Percentiles rank a stretch among this genome's conserved stretches.
Evolutionary conservation across 2,797 vertebrate genomes (phyloP).

Genomic region (Sebastes miniatus): DNA sequence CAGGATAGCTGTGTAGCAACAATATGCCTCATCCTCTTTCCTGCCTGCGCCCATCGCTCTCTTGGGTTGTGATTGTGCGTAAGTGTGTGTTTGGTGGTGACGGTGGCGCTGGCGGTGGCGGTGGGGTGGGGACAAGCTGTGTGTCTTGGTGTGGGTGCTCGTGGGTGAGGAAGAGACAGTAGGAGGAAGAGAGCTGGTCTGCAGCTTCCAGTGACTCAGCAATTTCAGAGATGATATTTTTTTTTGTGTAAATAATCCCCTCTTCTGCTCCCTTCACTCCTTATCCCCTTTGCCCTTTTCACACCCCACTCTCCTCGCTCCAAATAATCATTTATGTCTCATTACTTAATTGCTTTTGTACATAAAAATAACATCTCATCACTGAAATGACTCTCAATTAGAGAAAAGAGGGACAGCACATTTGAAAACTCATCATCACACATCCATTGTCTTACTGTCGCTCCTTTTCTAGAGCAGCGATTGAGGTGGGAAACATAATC

Average conservation of each 20-base stretch:
- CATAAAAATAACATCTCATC: slow-evolving; percentile 72
- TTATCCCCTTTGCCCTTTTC: slow-evolving; percentile 59
- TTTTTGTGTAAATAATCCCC: slow-evolving; percentile 73
- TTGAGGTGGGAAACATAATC: slow-evolving; percentile 50
- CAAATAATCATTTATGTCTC: slow-evolving; percentile 66
- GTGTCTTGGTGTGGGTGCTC: slow-evolving; percentile 50
- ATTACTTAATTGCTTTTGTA: slow-evolving; percentile 76
- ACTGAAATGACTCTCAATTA: slow-evolving; percentile 65
- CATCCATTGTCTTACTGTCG: slow-evolving; percentile 31
- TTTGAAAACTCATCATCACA: slow-evolving; percentile 57
- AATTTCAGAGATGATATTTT: slow-evolving; percentile 58
- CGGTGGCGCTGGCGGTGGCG: background rate
- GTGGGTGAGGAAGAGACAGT: slow-evolving; percentile 51
- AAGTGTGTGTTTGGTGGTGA: slow-evolving; percentile 34
- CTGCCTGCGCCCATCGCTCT: slow-evolving; percentile 18
- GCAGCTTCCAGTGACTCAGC: slow-evolving; percentile 72
- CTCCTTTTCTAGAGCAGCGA: slow-evolving; percentile 26
- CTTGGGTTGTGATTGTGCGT: slow-evolving; percentile 8
- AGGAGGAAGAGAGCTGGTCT: slow-evolving; percentile 49
- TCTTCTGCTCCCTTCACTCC: slow-evolving; percentile 49
- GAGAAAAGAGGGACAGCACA: slow-evolving; percentile 39
- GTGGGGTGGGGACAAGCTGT: slow-evolving; percentile 48
- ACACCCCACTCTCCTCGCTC: slow-evolving; percentile 21
- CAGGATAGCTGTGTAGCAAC: slow-evolving; percentile 29
- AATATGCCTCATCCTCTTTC: slow-evolving; percentile 39